Evolutionary conservation across 2,888 invertebrate species (phyloP), one percentile per base, ranked within the genome.

Genomic region (Drosophila melanosoma): DNA sequence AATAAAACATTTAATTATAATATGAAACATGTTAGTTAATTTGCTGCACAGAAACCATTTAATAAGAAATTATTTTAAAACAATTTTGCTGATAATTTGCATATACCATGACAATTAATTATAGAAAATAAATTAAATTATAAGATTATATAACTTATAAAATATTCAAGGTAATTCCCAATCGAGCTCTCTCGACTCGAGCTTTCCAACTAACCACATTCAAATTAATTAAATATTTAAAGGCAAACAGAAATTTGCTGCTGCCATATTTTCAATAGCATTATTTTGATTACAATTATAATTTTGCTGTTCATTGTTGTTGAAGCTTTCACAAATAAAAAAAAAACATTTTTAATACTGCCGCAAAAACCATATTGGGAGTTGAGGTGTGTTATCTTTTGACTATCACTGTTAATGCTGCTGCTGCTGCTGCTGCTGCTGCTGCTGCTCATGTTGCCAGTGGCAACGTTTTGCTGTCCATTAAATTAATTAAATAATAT

Each of bases 401-500:
- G 42, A 38, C 33, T 45, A 38, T 35, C 36, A 40, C 20, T 26
- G 15, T 10, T 53, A 23, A 12, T 23, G 8, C 6, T 26, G 51
- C 3, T 51, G 23, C 23, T 23, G 23, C n/a, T 20, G n/a, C 11
- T 48, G 6, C 6, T 23, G 6, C 23, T 23, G 23, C n/a, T 20
- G n/a, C 11, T 48, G 6, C 6, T 23, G 6, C 15, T 38, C 15
- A 6, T 38, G 48, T 15, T 6, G 51, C 33, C 33, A 54, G 63
- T 66, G 66, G 59, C 60, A 72, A 42, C 52, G 61, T 58, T n/a
- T 17, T 49, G 49, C 53, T 70, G 74, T 78, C 80, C 84, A 84
- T 84, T 84, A 87, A 61, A 77, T 80, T 87, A 84, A 84, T 87
- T 84, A 87, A 87, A 84, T 84, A 82, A 87, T 75, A 67, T 70